phyloP scores from a whole-genome alignment of 2,797 vertebrate genomes.

The Eutrigla gurnardus region DNA sequence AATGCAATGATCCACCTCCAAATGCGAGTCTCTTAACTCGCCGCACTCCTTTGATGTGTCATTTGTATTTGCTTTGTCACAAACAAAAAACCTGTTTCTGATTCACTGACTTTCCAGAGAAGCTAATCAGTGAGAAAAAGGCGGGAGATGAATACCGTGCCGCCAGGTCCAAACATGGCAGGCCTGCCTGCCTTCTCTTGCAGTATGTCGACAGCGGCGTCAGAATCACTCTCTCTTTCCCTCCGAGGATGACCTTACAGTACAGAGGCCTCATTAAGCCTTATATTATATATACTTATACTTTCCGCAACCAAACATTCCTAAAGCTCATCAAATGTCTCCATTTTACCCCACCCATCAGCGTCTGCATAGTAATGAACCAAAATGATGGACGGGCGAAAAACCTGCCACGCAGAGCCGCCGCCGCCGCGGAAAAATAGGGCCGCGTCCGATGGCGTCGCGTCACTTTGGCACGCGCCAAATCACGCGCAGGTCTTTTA shows the following conservation, averaged over 20 bases:
- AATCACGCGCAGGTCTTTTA: slow-evolving; percentile 49
- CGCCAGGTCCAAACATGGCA: slow-evolving; percentile 76
- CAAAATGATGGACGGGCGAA: too few relatives aligned
- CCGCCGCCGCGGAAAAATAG: too few relatives aligned
- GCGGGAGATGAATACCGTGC: slow-evolving; percentile 64
- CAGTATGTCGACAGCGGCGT: slow-evolving; percentile 51
- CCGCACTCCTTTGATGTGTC: slow-evolving; percentile 58
- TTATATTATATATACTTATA: too few relatives aligned
- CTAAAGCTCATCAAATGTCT: too few relatives aligned
- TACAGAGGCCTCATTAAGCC: slow-evolving; percentile 51
- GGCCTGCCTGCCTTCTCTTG: slow-evolving; percentile 45
- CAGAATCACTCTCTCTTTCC: slow-evolving; percentile 50
- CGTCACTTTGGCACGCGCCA: too few relatives aligned
- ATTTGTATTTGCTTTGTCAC: slow-evolving; percentile 37
- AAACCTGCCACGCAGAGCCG: too few relatives aligned
- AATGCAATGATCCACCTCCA: slow-evolving; percentile 18
- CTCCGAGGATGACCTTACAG: slow-evolving; percentile 56
- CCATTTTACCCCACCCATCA: too few relatives aligned
- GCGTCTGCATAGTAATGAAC: too few relatives aligned
- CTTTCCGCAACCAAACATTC: too few relatives aligned
- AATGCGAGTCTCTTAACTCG: slow-evolving; percentile 43
- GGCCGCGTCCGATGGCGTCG: too few relatives aligned
- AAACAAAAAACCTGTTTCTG: slow-evolving; percentile 44
- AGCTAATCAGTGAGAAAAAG: slow-evolving; percentile 54
- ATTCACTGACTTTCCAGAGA: slow-evolving; percentile 47